Evolutionary conservation across 2,113 vertebrate genomes (phyloP).

Genomic region (Forbesichthys papilliferus): DNA sequence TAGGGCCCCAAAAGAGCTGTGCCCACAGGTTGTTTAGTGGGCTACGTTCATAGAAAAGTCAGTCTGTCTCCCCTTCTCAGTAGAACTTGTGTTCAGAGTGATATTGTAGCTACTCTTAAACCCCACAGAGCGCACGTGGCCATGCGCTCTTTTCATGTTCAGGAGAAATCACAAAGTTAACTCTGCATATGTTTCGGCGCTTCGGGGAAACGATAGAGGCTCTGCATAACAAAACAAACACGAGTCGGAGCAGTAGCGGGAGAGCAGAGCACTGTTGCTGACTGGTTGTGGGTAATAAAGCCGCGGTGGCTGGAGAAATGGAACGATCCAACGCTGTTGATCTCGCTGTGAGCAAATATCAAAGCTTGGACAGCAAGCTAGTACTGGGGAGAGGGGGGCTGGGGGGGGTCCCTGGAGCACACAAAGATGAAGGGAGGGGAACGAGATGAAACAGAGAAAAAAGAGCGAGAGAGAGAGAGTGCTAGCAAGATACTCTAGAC

Average conservation of each 20-base stretch:
- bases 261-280: constrained; percentile 51
- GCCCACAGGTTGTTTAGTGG: constrained; percentile 6
- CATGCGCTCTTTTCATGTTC: constrained; percentile 57
- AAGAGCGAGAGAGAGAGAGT: constrained; percentile 20
- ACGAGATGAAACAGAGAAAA: constrained; percentile 61
- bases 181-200: constrained; percentile 59
- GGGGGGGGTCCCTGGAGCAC: constrained; percentile 64
- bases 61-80: constrained; percentile 30
- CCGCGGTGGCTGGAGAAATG: constrained; percentile 56
- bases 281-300: constrained; percentile 57
- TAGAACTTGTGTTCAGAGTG: constrained; percentile 54
- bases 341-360: constrained; percentile 64
- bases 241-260: constrained; percentile 51
- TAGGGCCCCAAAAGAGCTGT: background rate
- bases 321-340: constrained; percentile 59
- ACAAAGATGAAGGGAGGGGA: constrained; percentile 68
- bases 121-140: constrained; percentile 36
- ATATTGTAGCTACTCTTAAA: constrained; percentile 41
- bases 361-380: constrained; percentile 69
- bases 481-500: constrained; percentile 29
- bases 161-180: constrained; percentile 56
- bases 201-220: constrained; percentile 70
- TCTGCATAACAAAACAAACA: constrained; percentile 74
- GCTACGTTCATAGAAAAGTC: constrained; percentile 38
- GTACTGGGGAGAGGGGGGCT: constrained; percentile 45